phyloP scores from a whole-genome alignment of 2,797 vertebrate species.

The Pangasius sanitwongsei region DNA sequence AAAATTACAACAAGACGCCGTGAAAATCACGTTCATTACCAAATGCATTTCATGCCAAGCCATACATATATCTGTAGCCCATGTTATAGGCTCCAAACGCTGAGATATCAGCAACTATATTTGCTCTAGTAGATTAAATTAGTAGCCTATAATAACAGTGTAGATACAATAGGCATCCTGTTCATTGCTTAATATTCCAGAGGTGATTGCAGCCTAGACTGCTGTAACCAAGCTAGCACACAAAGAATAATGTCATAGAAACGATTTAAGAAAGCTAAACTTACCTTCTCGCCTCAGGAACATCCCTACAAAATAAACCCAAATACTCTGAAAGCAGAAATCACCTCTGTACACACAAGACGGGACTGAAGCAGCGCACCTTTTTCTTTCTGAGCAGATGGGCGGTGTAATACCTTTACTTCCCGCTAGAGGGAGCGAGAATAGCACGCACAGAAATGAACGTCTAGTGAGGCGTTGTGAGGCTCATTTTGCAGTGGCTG shows the following conservation, averaged over 20 bases:
- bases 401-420: slow-evolving; percentile 34
- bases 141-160: neutral
- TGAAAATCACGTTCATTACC: slow-evolving; percentile 6
- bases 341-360: slow-evolving; percentile 17
- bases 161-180: slow-evolving; percentile 2
- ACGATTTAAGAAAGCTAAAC: slow-evolving; percentile 31
- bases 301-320: slow-evolving; percentile 20
- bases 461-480: neutral
- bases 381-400: slow-evolving; percentile 38
- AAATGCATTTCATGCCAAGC: neutral
- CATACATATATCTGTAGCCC: neutral
- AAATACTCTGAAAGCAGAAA: slow-evolving; percentile 2
- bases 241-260: slow-evolving; percentile 19
- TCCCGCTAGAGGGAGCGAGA: slow-evolving; percentile 46
- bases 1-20: neutral
- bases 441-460: neutral
- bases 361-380: slow-evolving; percentile 24
- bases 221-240: slow-evolving; percentile 6
- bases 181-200: slow-evolving; percentile 8
- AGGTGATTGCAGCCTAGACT: slow-evolving; percentile 20
- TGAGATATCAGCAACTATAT: neutral
- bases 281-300: slow-evolving; percentile 32
- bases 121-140: neutral
- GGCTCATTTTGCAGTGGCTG: neutral
- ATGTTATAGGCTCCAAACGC: neutral